Evolutionary conservation across 2,113 vertebrate genomes (phyloP).

Genomic region (Xiphophorus couchianus): DNA sequence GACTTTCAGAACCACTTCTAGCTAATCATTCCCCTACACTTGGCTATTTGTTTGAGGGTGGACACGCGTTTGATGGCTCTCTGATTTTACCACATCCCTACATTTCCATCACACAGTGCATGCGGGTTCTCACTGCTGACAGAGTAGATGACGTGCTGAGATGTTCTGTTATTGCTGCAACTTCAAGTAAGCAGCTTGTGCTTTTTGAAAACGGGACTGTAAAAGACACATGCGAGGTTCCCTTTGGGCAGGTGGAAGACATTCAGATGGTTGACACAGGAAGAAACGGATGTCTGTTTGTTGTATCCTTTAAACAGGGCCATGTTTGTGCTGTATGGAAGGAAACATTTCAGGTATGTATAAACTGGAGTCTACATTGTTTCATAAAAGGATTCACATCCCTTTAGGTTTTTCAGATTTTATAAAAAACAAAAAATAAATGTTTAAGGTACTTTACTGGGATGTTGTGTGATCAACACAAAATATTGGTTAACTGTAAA

Average conservation of each 20-base stretch:
- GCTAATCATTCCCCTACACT: slow-evolving; percentile 63
- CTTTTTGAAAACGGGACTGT: slow-evolving; percentile 85
- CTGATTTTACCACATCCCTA: slow-evolving; percentile 87
- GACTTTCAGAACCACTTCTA: slow-evolving; percentile 41
- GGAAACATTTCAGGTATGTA: slow-evolving; percentile 87
- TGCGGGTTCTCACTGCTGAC: slow-evolving; percentile 74
- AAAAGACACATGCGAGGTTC: slow-evolving; percentile 84
- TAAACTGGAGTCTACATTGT: background rate
- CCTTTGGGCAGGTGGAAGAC: slow-evolving; percentile 80
- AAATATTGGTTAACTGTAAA: no score
- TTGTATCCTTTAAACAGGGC: slow-evolving; percentile 81
- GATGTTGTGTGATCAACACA: no score
- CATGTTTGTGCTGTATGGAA: slow-evolving; percentile 84
- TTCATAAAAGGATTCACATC: background rate
- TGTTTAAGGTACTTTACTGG: no score
- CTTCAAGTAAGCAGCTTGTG: slow-evolving; percentile 86
- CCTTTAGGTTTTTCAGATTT: no score
- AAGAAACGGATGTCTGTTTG: slow-evolving; percentile 76
- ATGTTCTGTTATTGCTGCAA: slow-evolving; percentile 80
- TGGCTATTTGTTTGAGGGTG: slow-evolving; percentile 77
- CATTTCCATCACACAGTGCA: slow-evolving; percentile 77
- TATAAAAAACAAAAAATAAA: no score
- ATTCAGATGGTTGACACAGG: slow-evolving; percentile 80
- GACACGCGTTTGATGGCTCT: slow-evolving; percentile 66
- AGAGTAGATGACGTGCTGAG: slow-evolving; percentile 59